Evolutionary conservation across 1,140 invertebrate genomes (phyloP).

Genomic region (Papilio machaon): DNA sequence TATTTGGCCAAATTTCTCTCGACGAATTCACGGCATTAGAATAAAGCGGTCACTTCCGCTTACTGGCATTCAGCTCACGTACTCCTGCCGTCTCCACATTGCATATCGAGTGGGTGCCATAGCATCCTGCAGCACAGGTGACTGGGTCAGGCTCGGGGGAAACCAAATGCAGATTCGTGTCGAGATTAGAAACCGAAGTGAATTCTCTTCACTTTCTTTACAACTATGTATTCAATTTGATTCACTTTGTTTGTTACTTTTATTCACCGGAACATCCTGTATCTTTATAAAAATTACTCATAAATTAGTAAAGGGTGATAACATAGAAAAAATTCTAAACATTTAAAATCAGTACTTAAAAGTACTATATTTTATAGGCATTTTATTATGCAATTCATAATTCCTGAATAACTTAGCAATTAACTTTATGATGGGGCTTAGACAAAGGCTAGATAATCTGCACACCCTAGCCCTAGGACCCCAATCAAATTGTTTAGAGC

Average conservation of each 20-base stretch:
- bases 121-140: conserved; percentile 17
- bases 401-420: conserved; percentile 51
- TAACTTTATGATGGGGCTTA: conserved; percentile 60
- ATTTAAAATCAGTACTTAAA: conserved; percentile 40
- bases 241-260: neutral
- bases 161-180: conserved; percentile 19
- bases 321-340: neutral
- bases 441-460: conserved; percentile 67
- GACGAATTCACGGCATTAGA: conserved; percentile 28
- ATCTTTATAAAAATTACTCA: neutral
- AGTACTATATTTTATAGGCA: conserved; percentile 39
- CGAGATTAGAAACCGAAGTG: conserved; percentile 1
- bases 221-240: conserved; percentile 26
- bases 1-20: conserved; percentile 15
- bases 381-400: conserved; percentile 56
- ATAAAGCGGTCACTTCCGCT: conserved; percentile 12
- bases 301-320: neutral
- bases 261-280: neutral
- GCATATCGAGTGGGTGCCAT: neutral
- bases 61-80: conserved; percentile 7
- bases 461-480: conserved; percentile 49
- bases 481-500: conserved; percentile 67
- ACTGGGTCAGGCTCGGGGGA: conserved; percentile 25
- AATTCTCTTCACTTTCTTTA: conserved; percentile 25
- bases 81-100: neutral